Evolutionary conservation across 2,888 invertebrate species (phyloP).

Genomic region (Automeris io): DNA sequence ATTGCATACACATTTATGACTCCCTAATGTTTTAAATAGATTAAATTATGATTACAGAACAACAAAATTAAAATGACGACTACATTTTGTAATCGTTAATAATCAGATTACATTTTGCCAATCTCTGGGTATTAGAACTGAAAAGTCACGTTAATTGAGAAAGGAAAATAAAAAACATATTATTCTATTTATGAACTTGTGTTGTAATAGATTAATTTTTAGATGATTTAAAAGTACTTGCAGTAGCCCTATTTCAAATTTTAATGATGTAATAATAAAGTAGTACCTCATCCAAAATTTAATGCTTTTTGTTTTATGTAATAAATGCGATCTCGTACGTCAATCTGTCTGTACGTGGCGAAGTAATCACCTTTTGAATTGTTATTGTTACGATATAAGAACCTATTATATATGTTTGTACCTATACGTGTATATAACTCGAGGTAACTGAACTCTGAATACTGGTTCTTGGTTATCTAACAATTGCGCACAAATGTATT

Average conservation of each 20-base stretch:
- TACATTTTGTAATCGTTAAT: no score
- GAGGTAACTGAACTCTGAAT: constrained; percentile 22
- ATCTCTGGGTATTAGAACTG: no score
- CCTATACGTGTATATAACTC: background rate
- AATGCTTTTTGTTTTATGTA: background rate
- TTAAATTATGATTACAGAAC: no score
- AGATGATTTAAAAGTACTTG: background rate
- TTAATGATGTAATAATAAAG: background rate
- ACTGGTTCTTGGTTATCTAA: constrained; percentile 13
- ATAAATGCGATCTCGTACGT: constrained; percentile 4
- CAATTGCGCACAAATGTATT: background rate
- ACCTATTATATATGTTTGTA: background rate
- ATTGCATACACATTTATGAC: no score
- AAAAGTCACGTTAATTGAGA: no score
- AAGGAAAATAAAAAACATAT: no score
- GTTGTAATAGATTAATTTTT: no score
- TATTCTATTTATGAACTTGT: no score
- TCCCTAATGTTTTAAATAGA: no score
- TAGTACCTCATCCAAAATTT: constrained; percentile 14
- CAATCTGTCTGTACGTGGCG: constrained; percentile 31
- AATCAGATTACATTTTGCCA: no score
- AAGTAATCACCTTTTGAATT: constrained; percentile 43
- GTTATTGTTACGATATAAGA: constrained; percentile 30
- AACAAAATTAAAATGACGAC: no score
- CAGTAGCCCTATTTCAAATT: no score